These are phyloP conservation scores for Clinocottus analis DNA, from an alignment of 2,113 vertebrate genomes.

Conservation along the genomic window DNA sequence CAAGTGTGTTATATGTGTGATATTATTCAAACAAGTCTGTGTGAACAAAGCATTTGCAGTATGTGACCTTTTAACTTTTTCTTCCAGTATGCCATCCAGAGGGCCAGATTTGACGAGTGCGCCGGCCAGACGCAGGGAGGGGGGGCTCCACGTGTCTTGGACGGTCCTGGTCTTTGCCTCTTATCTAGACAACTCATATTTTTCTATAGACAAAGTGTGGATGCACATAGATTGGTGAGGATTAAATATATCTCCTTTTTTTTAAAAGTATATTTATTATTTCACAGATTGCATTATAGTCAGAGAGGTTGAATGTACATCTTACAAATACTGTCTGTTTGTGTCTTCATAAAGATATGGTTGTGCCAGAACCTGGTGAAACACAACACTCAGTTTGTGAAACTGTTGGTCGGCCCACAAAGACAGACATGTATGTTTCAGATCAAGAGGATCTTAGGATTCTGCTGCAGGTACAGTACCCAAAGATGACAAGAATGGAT, in stretches of 20 bases:
- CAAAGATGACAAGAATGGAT: not conserved
- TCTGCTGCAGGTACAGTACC: constrained; percentile 92
- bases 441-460: constrained; percentile 94
- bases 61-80: constrained; percentile 42
- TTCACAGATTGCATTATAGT: not conserved
- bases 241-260: not conserved
- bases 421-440: constrained; percentile 94
- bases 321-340: constrained; percentile 26
- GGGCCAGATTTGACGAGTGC: constrained; percentile 89
- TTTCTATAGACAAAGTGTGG: constrained; percentile 94
- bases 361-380: constrained; percentile 96
- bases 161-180: constrained; percentile 86
- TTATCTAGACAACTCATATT: constrained; percentile 94
- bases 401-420: constrained; percentile 89
- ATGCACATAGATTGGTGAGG: constrained; percentile 94
- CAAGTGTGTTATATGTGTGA: not conserved
- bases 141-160: constrained; percentile 78
- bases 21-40: not conserved
- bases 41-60: not conserved
- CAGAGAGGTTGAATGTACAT: not conserved
- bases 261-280: not conserved
- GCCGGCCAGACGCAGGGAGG: constrained; percentile 84
- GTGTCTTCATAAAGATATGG: constrained; percentile 88
- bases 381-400: constrained; percentile 90
- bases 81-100: constrained; percentile 90